A percentile compares a stretch with the other conserved stretches of the same genome.
Evolutionary conservation across 2,113 vertebrate genomes (phyloP).

Genomic region (Odocoileus hemionus): DNA sequence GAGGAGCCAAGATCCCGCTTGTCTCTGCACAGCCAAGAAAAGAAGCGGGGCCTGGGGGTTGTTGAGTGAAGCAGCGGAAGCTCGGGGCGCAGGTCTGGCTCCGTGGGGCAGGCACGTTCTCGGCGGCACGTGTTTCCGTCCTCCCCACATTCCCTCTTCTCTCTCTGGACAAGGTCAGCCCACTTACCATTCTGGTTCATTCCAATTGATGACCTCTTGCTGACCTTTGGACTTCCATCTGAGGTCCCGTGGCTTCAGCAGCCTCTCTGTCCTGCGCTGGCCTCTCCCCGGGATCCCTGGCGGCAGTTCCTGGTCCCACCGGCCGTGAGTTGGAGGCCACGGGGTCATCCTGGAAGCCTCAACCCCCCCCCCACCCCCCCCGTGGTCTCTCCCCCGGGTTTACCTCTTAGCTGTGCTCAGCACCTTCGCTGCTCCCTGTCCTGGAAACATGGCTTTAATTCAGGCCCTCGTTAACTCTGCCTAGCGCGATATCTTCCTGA

Average conservation of each 20-base stretch:
- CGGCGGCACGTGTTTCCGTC: accelerated
- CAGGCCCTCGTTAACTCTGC: not conserved
- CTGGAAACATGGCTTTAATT: no score
- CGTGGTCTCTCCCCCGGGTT: not conserved
- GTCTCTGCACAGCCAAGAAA: not conserved
- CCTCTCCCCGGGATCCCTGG: not conserved
- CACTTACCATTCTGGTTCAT: not conserved
- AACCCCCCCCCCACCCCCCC: accelerated
- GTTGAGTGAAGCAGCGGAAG: accelerated
- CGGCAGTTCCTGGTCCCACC: not conserved
- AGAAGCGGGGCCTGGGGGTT: not conserved
- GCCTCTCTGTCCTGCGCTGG: not conserved
- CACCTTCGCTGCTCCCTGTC: not conserved
- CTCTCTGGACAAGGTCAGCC: no score
- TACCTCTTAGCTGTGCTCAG: accelerated
- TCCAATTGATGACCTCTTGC: not conserved
- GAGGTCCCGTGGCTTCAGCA: not conserved
- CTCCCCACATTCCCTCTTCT: not conserved
- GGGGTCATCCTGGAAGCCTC: no score
- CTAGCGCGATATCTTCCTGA: not conserved
- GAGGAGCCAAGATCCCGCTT: not conserved
- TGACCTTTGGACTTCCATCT: not conserved
- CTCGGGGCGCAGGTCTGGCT: accelerated
- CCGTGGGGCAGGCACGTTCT: not conserved
- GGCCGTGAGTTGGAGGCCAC: accelerated